Evolutionary conservation across 2,797 vertebrate genomes (phyloP).

Genomic region (Enteromius unitaeniatus): DNA sequence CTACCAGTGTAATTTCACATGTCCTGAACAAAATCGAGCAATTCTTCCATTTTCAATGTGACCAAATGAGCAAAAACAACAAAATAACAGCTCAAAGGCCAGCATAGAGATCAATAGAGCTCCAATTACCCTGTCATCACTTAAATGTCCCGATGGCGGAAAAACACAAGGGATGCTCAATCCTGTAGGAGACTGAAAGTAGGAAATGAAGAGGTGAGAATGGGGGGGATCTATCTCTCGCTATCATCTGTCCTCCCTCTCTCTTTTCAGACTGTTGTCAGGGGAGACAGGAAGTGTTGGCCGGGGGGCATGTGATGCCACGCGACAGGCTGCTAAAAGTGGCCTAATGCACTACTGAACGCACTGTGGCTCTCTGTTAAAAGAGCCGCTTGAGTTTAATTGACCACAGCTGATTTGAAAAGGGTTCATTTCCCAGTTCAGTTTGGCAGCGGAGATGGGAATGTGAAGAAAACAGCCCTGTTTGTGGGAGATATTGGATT

Average conservation of each 20-base stretch:
- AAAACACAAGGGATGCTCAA: conserved; percentile 10
- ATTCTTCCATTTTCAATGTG: conserved; percentile 6
- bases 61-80: conserved; percentile 1
- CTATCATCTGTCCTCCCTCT: conserved; percentile 3
- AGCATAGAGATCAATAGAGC: conserved; percentile 40
- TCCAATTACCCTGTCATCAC: conserved; percentile 47
- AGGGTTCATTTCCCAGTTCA: conserved; percentile 46
- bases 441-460: conserved; percentile 23
- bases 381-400: conserved; percentile 46
- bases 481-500: conserved; percentile 22
- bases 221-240: not conserved
- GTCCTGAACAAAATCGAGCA: not conserved
- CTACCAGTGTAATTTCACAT: not conserved
- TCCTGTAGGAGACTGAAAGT: conserved; percentile 24
- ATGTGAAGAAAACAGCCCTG: not conserved
- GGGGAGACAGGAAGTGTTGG: conserved; percentile 39
- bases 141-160: conserved; percentile 33
- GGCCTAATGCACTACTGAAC: conserved; percentile 36
- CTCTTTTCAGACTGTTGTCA: conserved; percentile 31
- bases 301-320: conserved; percentile 40
- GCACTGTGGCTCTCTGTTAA: conserved; percentile 26
- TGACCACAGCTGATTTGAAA: conserved; percentile 46
- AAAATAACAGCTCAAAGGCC: conserved; percentile 37
- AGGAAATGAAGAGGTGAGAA: conserved; percentile 29
- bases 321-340: conserved; percentile 37